A percentile compares a stretch with the other conserved stretches of the same genome.
Conservation (phyloP, 2,113 vertebrate species). For the Coreoperca whiteheadi region DNA sequence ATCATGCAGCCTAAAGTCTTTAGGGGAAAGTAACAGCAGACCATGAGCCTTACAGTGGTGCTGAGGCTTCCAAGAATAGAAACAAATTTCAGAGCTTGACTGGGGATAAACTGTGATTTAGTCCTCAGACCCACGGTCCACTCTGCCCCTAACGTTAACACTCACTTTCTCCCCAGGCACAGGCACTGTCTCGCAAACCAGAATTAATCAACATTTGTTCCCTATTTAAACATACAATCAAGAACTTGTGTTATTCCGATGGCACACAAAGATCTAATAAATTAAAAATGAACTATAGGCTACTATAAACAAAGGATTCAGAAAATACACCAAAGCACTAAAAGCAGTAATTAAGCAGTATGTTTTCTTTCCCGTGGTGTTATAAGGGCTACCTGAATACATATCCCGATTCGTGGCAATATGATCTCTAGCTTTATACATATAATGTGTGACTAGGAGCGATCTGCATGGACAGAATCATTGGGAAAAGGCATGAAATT, state of each 20-base stretch:
- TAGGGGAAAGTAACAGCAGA: slow-evolving; percentile 60
- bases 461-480: background rate
- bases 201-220: slow-evolving; percentile 11
- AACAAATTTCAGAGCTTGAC: slow-evolving; percentile 77
- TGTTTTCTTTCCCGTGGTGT: background rate
- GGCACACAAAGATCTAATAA: background rate
- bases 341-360: background rate
- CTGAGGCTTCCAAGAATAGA: slow-evolving; percentile 71
- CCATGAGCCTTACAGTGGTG: slow-evolving; percentile 37
- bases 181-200: slow-evolving; percentile 10
- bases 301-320: background rate
- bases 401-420: background rate
- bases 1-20: slow-evolving; percentile 55
- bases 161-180: slow-evolving; percentile 34
- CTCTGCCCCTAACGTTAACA: slow-evolving; percentile 26
- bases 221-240: slow-evolving; percentile 12
- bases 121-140: slow-evolving; percentile 51
- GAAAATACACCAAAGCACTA: background rate
- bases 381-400: too few species aligned
- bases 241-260: background rate
- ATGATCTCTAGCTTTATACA: background rate
- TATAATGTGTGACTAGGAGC: background rate
- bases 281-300: background rate
- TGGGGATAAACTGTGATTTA: slow-evolving; percentile 81
- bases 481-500: background rate